phyloP scores from a whole-genome alignment of 1,140 invertebrate species.

The Anastatus disparis region DNA sequence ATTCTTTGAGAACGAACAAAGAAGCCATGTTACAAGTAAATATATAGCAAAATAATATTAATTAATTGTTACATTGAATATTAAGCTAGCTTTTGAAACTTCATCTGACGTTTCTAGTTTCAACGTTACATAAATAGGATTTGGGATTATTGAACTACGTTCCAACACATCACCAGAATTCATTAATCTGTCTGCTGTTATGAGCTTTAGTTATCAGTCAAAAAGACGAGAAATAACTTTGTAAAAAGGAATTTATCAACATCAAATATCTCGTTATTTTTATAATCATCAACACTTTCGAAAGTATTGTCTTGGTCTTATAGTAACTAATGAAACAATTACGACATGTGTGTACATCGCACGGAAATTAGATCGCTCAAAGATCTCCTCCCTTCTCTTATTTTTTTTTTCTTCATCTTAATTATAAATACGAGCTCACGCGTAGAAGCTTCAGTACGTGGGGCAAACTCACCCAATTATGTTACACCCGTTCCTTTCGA shows the following conservation, averaged over 20 bases:
- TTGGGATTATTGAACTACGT: background rate
- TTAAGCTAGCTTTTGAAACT: no score
- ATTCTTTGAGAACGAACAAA: no score
- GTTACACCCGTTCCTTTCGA: background rate
- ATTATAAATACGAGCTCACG: background rate
- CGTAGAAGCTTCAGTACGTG: background rate
- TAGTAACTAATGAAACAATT: constrained; percentile 6
- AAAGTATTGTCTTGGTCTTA: background rate
- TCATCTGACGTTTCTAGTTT: no score
- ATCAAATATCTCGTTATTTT: constrained; percentile 4
- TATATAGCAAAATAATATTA: no score
- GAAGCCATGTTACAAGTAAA: no score
- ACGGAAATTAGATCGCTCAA: background rate
- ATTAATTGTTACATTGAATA: no score
- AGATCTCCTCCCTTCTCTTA: background rate
- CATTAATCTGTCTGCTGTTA: constrained; percentile 1
- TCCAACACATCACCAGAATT: background rate
- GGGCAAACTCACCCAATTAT: background rate
- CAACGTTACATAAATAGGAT: background rate
- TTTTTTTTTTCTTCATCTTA: background rate
- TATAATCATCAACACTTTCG: background rate
- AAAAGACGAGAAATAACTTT: no score
- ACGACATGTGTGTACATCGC: background rate
- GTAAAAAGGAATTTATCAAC: background rate
- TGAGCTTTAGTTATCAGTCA: no score